Conservation (phyloP, 37 sponge, comb jelly and placozoan species). For the Oopsacas minuta region DNA sequence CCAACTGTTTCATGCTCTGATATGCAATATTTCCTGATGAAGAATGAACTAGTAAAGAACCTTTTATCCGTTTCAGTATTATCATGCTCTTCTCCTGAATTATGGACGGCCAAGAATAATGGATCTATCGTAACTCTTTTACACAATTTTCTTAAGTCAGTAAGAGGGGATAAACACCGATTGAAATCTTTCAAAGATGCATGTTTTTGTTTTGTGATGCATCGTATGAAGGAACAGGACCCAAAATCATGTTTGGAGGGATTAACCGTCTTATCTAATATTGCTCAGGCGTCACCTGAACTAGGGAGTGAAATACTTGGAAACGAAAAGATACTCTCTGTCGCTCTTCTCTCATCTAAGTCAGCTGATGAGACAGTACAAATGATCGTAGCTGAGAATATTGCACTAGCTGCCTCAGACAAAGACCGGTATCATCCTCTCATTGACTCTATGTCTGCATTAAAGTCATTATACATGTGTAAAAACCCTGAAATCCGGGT, state of each 20-base stretch:
- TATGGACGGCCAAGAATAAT: slow-evolving; percentile 27
- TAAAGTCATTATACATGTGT: slow-evolving; percentile 52
- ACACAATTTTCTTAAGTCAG: slow-evolving; percentile 34
- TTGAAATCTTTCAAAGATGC: slow-evolving; percentile 21
- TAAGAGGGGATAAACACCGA: slow-evolving; percentile 22
- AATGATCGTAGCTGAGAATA: slow-evolving; percentile 50
- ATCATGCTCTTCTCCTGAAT: background rate
- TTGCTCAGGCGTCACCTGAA: slow-evolving; percentile 49
- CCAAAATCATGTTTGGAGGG: slow-evolving; percentile 21
- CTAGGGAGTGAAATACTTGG: slow-evolving; percentile 44
- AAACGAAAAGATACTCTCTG: slow-evolving; percentile 31
- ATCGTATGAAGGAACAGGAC: slow-evolving; percentile 24
- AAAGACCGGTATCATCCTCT: slow-evolving; percentile 54
- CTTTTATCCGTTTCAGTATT: too few relatives aligned
- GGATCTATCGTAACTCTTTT: slow-evolving; percentile 51
- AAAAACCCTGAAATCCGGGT: slow-evolving; percentile 47
- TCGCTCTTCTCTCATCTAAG: slow-evolving; percentile 32
- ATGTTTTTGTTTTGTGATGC: slow-evolving; percentile 32
- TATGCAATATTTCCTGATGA: background rate
- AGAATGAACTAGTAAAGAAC: background rate
- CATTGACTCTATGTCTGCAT: slow-evolving; percentile 38
- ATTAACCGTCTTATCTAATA: slow-evolving; percentile 43
- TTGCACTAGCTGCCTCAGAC: slow-evolving; percentile 77
- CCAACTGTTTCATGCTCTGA: background rate
- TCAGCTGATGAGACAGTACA: slow-evolving; percentile 40